These are phyloP conservation scores for Thomomys bottae DNA, from an alignment of 2,113 vertebrate species.

Conservation along the genomic window DNA sequence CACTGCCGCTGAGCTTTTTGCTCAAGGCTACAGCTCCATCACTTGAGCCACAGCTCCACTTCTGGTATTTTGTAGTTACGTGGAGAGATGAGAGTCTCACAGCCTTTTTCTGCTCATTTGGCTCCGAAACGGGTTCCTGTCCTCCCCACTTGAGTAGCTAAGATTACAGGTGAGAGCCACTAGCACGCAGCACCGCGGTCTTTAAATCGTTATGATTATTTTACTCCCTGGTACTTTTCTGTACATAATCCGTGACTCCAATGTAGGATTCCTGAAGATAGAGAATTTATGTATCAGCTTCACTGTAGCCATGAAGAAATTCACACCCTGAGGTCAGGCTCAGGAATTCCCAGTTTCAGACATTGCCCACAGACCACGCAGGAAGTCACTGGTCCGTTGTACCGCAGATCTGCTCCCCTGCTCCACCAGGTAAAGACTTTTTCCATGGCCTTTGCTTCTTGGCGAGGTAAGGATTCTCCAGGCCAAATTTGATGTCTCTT, in stretches of 20 bases:
- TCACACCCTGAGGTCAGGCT: neutral
- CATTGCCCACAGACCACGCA: neutral
- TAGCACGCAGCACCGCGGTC: neutral
- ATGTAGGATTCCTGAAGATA: neutral
- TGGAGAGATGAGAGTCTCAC: too few species aligned
- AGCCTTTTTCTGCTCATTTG: too few species aligned
- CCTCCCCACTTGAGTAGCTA: too few species aligned
- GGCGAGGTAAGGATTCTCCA: neutral
- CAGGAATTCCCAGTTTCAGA: neutral
- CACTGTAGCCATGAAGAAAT: neutral
- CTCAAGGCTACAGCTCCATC: too few species aligned
- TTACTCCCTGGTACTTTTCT: neutral
- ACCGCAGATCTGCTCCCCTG: neutral
- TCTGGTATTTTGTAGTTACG: too few species aligned
- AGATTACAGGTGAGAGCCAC: too few species aligned
- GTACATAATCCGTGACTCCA: neutral
- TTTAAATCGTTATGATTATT: neutral
- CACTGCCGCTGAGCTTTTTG: too few species aligned
- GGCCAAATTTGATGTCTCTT: fast-evolving
- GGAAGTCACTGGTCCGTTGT: neutral
- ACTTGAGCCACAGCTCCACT: too few species aligned
- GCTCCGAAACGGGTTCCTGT: too few species aligned
- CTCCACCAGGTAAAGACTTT: neutral
- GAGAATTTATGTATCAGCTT: neutral
- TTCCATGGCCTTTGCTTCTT: neutral